Percentiles rank a stretch among this genome's conserved stretches.
phyloP scores from a whole-genome alignment of 1,140 invertebrate genomes.

The Bombus haemorrhoidalis region DNA sequence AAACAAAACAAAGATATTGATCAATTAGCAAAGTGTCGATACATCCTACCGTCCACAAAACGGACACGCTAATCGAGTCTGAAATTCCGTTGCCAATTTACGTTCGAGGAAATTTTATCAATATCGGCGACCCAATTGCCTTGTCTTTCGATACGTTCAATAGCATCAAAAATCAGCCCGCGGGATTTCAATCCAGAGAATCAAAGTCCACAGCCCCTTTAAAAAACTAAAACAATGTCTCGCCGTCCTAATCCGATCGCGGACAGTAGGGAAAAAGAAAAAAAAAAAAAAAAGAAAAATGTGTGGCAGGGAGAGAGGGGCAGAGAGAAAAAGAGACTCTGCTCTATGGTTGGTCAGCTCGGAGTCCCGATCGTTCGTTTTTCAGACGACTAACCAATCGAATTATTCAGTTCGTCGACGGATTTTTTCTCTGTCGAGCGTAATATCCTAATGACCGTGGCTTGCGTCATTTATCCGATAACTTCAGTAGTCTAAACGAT shows the following conservation, averaged over 20 bases:
- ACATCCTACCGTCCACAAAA: not conserved
- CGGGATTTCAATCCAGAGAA: not conserved
- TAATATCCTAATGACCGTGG: conserved; percentile 21
- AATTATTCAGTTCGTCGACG: conserved; percentile 9
- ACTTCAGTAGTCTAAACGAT: not conserved
- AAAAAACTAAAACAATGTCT: conserved; percentile 9
- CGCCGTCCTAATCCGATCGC: not conserved
- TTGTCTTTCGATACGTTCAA: not conserved
- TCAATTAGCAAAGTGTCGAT: conserved; percentile 1
- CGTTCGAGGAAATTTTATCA: not conserved
- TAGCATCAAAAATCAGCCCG: not conserved
- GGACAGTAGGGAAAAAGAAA: not conserved
- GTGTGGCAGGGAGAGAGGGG: not conserved
- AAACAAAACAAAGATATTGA: not conserved
- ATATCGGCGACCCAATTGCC: not conserved
- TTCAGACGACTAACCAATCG: conserved; percentile 21
- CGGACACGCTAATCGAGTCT: not conserved
- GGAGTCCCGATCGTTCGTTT: conserved; percentile 11
- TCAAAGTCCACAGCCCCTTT: not conserved
- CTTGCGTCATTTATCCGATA: conserved; percentile 17
- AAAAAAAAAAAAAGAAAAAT: too few species aligned
- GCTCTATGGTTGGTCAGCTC: not conserved
- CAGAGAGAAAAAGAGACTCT: not conserved
- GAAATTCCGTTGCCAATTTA: not conserved
- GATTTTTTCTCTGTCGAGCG: conserved; percentile 9